These are phyloP conservation scores for Poeciliopsis presidionis DNA, from an alignment of 2,797 vertebrate species.

Conservation along the genomic window DNA sequence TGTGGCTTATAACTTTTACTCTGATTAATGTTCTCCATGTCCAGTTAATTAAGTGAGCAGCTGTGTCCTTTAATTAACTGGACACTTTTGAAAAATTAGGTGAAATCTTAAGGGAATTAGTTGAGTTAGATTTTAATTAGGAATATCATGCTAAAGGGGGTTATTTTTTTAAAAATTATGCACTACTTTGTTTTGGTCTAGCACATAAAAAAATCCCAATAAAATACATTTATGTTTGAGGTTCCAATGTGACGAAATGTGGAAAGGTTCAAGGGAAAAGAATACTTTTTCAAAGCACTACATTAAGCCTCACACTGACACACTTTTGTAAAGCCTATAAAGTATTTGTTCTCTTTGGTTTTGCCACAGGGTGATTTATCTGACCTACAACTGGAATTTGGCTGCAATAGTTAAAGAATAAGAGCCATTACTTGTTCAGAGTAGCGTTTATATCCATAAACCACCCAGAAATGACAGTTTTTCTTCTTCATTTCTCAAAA, in stretches of 20 bases:
- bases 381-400: constrained; percentile 47
- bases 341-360: constrained; percentile 40
- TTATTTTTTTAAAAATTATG: neutral
- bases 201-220: neutral
- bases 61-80: neutral
- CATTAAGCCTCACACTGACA: neutral
- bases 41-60: too few species aligned
- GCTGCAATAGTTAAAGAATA: constrained; percentile 49
- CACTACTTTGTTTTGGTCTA: neutral
- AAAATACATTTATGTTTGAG: neutral
- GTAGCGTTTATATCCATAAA: constrained; percentile 57
- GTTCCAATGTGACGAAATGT: neutral
- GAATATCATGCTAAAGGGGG: neutral
- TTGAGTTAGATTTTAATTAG: neutral
- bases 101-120: neutral
- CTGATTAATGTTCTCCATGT: neutral
- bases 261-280: neutral
- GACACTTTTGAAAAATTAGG: neutral
- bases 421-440: constrained; percentile 40
- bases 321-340: constrained; percentile 11
- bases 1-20: neutral
- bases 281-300: neutral
- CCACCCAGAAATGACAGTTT: constrained; percentile 52
- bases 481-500: constrained; percentile 54
- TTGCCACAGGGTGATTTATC: constrained; percentile 59